phyloP scores from a whole-genome alignment of 2,113 vertebrate species.

The Mystacornis crossleyi region DNA sequence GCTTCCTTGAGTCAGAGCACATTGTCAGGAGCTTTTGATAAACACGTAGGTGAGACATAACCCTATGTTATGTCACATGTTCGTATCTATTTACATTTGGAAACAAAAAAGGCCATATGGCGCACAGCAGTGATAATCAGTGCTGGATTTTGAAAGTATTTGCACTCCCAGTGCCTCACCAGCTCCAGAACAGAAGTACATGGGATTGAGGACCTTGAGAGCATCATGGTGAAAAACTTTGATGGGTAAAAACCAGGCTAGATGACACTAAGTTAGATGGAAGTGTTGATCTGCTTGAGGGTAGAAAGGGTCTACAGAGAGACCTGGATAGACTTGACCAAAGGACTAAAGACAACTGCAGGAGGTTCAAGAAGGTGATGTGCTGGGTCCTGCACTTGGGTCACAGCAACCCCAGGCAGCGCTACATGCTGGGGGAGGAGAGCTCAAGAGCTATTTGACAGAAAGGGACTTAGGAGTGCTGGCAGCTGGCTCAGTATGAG shows the following conservation, averaged over 20 bases:
- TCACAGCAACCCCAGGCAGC: not conserved
- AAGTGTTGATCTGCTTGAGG: not conserved
- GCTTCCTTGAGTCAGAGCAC: not conserved
- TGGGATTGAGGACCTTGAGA: not conserved
- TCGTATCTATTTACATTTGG: not conserved
- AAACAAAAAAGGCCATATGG: not conserved
- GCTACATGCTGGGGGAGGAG: not conserved
- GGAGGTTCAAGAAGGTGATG: not conserved
- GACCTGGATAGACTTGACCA: not conserved
- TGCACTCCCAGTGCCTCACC: not conserved
- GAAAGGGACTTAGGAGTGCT: not conserved
- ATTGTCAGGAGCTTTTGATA: not conserved
- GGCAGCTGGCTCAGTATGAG: not conserved
- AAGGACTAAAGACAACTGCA: not conserved
- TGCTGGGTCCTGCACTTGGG: not conserved
- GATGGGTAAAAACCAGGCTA: not conserved
- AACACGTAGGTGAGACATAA: not conserved
- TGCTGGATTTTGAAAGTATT: not conserved
- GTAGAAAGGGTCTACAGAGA: not conserved
- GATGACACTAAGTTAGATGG: not conserved
- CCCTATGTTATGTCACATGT: not conserved
- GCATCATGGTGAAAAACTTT: not conserved
- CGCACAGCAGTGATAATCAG: rapidly evolving
- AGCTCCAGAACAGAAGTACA: not conserved
- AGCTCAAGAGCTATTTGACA: not conserved